A percentile compares a stretch with the other conserved stretches of the same genome.
Evolutionary conservation across 2,113 vertebrate species (phyloP).

Genomic region (Paedocypris sp.): DNA sequence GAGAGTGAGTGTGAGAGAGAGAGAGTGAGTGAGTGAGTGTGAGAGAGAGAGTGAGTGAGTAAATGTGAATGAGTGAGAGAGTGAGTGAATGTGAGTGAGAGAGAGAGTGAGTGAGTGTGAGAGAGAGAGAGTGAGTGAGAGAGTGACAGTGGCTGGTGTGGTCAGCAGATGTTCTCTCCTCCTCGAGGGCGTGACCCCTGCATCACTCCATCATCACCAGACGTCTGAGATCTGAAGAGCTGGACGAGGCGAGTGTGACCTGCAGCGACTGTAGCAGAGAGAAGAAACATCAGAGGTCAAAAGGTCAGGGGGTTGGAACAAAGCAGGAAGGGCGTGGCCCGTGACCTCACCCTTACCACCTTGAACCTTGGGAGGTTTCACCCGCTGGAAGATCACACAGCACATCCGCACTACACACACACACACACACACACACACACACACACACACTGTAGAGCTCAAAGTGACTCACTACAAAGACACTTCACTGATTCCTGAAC

Average conservation of each 20-base stretch:
- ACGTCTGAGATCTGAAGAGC: constrained; percentile 12
- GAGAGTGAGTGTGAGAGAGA: not conserved
- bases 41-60: not conserved
- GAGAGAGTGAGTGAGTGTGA: not conserved
- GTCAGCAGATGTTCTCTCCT: not conserved
- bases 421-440: too few relatives aligned
- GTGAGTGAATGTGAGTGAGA: not conserved
- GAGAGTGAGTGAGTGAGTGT: not conserved
- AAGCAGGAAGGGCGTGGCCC: not conserved
- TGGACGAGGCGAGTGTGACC: not conserved
- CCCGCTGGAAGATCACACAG: not conserved
- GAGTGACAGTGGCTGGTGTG: not conserved
- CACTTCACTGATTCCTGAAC: too few relatives aligned
- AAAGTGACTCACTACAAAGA: too few relatives aligned
- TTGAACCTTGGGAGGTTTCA: not conserved
- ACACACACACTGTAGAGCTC: too few relatives aligned
- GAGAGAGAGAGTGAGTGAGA: not conserved
- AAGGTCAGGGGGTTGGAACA: not conserved
- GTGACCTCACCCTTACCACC: not conserved
- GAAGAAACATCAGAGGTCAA: not conserved
- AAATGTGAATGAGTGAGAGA: not conserved
- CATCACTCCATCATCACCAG: not conserved
- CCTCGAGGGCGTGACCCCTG: constrained; percentile 11
- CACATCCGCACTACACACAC: too few relatives aligned
- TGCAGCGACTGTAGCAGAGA: constrained; percentile 9